A percentile compares a stretch with the other conserved stretches of the same genome.
These are phyloP conservation scores for Aphidoletes aphidimyza DNA, from an alignment of 2,888 invertebrate genomes.

Conservation along the genomic window DNA sequence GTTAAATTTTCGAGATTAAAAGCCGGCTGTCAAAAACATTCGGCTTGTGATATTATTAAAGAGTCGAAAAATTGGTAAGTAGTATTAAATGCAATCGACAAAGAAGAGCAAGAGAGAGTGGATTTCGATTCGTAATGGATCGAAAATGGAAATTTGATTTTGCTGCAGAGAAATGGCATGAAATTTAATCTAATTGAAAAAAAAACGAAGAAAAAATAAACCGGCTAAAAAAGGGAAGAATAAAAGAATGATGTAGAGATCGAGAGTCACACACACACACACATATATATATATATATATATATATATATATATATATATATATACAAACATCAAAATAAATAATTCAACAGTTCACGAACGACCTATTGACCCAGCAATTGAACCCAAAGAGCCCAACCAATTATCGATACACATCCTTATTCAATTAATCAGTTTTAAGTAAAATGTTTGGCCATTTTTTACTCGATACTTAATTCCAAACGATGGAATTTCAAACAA, in stretches of 20 bases:
- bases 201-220: background rate
- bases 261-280: too few species aligned
- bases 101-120: background rate
- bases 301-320: too few species aligned
- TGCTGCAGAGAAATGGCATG: background rate
- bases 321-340: too few species aligned
- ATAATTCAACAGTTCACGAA: too few species aligned
- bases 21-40: conserved; percentile 39
- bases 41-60: conserved; percentile 1
- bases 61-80: background rate
- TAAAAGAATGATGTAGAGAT: background rate
- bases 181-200: background rate
- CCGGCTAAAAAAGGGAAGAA: background rate
- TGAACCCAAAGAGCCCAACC: background rate
- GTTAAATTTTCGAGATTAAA: conserved; percentile 35
- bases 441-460: too few species aligned
- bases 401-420: background rate
- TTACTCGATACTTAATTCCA: too few species aligned
- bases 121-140: background rate
- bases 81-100: background rate
- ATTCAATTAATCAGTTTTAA: background rate
- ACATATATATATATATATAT: too few species aligned
- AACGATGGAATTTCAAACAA: too few species aligned
- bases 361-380: background rate
- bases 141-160: background rate